phyloP scores from a whole-genome alignment of 2,888 invertebrate species.

The Labia minor region DNA sequence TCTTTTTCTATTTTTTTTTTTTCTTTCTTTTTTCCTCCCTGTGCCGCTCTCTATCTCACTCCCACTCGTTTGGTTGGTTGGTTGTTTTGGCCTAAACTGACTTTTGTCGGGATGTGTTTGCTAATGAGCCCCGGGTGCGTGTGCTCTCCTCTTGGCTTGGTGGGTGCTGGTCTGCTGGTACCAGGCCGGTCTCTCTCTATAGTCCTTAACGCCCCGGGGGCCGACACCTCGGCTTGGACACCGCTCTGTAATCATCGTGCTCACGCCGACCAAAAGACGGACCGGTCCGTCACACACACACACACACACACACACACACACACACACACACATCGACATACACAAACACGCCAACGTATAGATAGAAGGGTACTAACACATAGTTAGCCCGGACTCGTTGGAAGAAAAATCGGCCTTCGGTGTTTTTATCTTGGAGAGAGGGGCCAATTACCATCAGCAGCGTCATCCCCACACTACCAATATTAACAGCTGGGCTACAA shows the following conservation, averaged over 20 bases:
- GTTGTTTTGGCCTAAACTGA: not conserved
- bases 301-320: not conserved
- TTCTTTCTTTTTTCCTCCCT: too few species aligned
- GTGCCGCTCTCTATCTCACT: too few species aligned
- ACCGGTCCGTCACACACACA: not conserved
- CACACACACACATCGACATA: not conserved
- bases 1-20: too few species aligned
- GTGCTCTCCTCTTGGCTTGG: not conserved
- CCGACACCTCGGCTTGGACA: constrained; percentile 13
- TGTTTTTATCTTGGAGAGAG: not conserved
- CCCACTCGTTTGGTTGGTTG: too few species aligned
- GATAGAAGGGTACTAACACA: not conserved
- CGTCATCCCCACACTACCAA: constrained; percentile 2
- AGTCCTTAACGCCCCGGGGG: not conserved
- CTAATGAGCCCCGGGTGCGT: not conserved
- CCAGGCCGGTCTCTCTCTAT: not conserved
- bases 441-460: not conserved
- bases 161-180: not conserved
- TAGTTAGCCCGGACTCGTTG: not conserved
- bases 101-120: constrained; percentile 13
- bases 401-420: constrained; percentile 1
- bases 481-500: constrained; percentile 4
- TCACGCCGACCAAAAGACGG: not conserved
- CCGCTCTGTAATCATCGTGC: constrained; percentile 13
- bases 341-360: too few species aligned